These are phyloP conservation scores for Euwallacea fornicatus DNA, from an alignment of 1,140 invertebrate species.

Conservation along the genomic window DNA sequence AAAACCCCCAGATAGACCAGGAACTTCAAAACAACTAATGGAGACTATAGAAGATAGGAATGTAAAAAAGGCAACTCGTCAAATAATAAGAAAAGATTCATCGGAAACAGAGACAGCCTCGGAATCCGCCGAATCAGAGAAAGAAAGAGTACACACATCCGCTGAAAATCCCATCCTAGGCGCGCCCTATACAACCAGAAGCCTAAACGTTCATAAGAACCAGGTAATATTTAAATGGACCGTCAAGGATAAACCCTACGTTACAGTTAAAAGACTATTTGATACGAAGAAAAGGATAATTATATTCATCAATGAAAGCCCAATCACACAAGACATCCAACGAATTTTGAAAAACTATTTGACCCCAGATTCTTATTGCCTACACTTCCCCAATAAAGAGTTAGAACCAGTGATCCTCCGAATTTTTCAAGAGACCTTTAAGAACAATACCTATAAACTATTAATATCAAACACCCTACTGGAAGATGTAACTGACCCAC, in stretches of 20 bases:
- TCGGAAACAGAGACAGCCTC: not conserved
- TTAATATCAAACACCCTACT: constrained; percentile 4
- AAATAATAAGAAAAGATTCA: too few relatives aligned
- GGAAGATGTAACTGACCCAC: not conserved
- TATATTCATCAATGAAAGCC: not conserved
- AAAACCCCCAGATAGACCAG: too few relatives aligned
- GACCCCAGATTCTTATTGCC: not conserved
- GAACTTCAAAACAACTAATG: too few relatives aligned
- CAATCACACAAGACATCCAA: not conserved
- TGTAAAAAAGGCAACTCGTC: too few relatives aligned
- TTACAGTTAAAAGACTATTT: not conserved
- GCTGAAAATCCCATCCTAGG: constrained; percentile 10
- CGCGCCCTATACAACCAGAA: constrained; percentile 10
- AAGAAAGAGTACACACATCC: constrained; percentile 10
- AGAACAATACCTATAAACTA: constrained; percentile 18
- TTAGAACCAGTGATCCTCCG: constrained; percentile 5
- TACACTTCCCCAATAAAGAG: constrained; percentile 21
- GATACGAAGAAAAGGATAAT: not conserved
- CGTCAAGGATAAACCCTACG: not conserved
- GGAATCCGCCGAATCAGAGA: too few relatives aligned
- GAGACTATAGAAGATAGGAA: too few relatives aligned
- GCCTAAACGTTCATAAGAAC: constrained; percentile 1
- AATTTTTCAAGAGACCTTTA: constrained; percentile 12
- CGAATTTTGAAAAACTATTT: constrained; percentile 4
- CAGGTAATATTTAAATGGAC: constrained; percentile 12